Base-by-base conservation (phyloP, 2,888 invertebrate genomes). In the Hylaea fasciaria region DNA sequence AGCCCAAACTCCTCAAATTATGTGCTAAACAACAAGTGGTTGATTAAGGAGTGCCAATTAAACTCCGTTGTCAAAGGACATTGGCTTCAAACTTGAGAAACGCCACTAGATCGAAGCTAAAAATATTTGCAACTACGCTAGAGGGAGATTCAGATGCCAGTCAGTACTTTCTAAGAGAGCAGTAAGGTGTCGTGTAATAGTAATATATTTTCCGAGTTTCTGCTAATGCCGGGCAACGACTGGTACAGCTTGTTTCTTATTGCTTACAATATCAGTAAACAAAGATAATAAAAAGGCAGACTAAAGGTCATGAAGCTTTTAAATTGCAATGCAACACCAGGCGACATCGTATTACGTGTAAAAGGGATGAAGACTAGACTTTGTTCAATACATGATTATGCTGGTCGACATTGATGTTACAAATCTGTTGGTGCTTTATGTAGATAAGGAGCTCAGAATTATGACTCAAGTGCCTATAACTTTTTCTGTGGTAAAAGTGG, bases 81-180 rank as follows among this genome's bases (percentile, higher is more conserved):
- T 0, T 39, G 41, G 4, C 46, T 46, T 57, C 41, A n/a, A 57
- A 57, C 32, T 57, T 41, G 35, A n/a, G 10, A 46, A 14, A 51
- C 17, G 45, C 32, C 17, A n/a, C 29, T 35, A 47, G 16, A 16
- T 35, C 16, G 47, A 47, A 12, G 47, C 16, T 4, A 40, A 40
- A 14, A 40, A 5, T 7, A 14, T n/a, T 40, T 12, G 2, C 3
- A 40, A 40, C 40, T 40, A 14, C 4, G 13, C 16, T 11, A 17
- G 9, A 10, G 16, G 9, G 17, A 0, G 41, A 17, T 16, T 17
- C 22, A 2, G 11, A 41, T 41, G 16, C 11, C 22, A 41, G 29
- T 28, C 16, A 29, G 29, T 14, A 13, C 39, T 40, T 14, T 41
- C 28, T 51, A 14, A 40, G 16, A 43, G 5, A 11, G 12, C 11